Conservation (phyloP, 1,140 invertebrate species). For the Eubasilissa regina region DNA sequence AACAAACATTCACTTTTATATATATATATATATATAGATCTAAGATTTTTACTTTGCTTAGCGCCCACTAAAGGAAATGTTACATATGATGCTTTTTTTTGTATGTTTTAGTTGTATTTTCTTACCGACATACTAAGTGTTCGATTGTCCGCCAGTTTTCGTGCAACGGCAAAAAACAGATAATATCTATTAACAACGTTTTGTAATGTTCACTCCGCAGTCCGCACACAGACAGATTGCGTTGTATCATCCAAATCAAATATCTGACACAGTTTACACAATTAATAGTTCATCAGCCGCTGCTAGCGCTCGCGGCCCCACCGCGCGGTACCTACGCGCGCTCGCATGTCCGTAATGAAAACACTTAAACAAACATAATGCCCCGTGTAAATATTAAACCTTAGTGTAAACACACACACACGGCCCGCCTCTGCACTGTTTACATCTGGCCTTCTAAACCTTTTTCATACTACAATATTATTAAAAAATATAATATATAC, state of each 20-base stretch:
- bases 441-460: slow-evolving; percentile 1
- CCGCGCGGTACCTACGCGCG: slow-evolving; percentile 13
- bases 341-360: slow-evolving; percentile 56
- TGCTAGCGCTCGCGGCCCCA: background rate
- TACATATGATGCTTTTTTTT: too few relatives aligned
- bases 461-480: background rate
- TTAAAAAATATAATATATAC: background rate
- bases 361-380: slow-evolving; percentile 60
- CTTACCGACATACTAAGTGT: too few relatives aligned
- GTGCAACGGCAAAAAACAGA: too few relatives aligned
- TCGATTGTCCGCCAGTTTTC: too few relatives aligned
- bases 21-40: too few relatives aligned
- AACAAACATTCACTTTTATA: too few relatives aligned
- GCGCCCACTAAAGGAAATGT: too few relatives aligned
- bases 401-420: slow-evolving; percentile 48
- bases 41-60: too few relatives aligned
- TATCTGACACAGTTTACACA: slow-evolving; percentile 2
- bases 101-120: too few relatives aligned
- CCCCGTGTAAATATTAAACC: slow-evolving; percentile 58
- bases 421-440: slow-evolving; percentile 28
- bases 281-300: slow-evolving; percentile 14
- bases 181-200: background rate
- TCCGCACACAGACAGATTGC: background rate
- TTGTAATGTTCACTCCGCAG: background rate
- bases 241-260: slow-evolving; percentile 8